These are phyloP conservation scores for Gadus chalcogrammus DNA, from an alignment of 2,113 vertebrate genomes.

Conservation along the genomic window DNA sequence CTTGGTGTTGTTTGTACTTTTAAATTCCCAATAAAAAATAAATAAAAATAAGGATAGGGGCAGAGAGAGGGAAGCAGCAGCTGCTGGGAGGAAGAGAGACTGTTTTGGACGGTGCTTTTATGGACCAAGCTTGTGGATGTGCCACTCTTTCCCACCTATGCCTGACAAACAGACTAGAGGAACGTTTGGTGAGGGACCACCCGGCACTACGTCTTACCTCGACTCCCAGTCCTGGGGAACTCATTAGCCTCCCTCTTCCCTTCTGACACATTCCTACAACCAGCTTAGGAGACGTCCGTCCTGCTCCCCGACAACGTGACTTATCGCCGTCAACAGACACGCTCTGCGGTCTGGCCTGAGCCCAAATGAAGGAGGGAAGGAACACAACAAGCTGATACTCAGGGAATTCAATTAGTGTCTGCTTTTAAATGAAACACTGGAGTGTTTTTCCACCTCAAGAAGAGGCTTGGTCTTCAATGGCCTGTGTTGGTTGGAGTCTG, in stretches of 20 bases:
- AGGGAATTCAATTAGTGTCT: constrained; percentile 56
- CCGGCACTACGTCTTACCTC: neutral
- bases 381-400: constrained; percentile 38
- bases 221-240: constrained; percentile 3
- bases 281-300: neutral
- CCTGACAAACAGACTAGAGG: too few relatives aligned
- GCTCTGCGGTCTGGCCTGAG: constrained; percentile 4
- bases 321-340: constrained; percentile 42
- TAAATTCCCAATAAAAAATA: too few relatives aligned
- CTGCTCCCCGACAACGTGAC: neutral
- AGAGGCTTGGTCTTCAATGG: constrained; percentile 43
- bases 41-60: too few relatives aligned
- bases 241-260: neutral
- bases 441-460: constrained; percentile 28
- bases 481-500: constrained; percentile 25
- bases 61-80: too few relatives aligned
- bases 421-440: constrained; percentile 33
- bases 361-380: constrained; percentile 7
- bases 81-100: too few relatives aligned
- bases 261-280: constrained; percentile 1
- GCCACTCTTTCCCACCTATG: too few relatives aligned
- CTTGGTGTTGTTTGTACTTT: too few relatives aligned
- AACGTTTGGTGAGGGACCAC: too few relatives aligned
- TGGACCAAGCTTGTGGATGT: too few relatives aligned
- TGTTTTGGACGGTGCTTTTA: too few relatives aligned